phyloP scores from a whole-genome alignment of 2,113 vertebrate species.

The Galbula dea region DNA sequence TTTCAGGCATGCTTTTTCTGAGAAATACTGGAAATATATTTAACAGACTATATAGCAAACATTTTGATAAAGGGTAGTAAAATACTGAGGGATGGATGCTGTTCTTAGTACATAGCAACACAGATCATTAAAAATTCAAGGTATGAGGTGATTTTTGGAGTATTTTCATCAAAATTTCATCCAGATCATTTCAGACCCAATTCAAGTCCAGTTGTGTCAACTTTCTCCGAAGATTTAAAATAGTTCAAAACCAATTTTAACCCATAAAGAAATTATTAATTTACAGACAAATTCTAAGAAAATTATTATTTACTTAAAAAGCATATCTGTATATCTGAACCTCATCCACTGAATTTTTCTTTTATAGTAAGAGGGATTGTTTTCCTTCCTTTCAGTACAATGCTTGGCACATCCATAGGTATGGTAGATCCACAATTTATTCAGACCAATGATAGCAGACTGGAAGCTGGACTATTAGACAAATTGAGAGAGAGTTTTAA shows the following conservation, averaged over 20 bases:
- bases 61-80: not conserved
- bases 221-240: not conserved
- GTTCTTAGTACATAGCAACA: not conserved
- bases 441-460: not conserved
- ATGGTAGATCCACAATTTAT: not conserved
- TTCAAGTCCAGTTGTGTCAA: not conserved
- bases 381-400: not conserved
- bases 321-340: not conserved
- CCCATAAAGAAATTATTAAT: not conserved
- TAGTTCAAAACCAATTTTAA: not conserved
- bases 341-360: not conserved
- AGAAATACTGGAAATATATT: not conserved
- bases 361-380: fast-evolving
- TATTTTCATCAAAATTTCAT: not conserved
- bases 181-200: not conserved
- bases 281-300: not conserved
- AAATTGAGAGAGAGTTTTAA: not conserved
- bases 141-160: not conserved
- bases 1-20: not conserved
- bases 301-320: not conserved
- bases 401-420: not conserved
- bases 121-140: not conserved
- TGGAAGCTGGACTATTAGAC: not conserved
- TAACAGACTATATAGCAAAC: not conserved
- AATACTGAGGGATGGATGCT: not conserved